phyloP scores from a whole-genome alignment of 2,113 vertebrate genomes.

The Cinclus mexicanus region DNA sequence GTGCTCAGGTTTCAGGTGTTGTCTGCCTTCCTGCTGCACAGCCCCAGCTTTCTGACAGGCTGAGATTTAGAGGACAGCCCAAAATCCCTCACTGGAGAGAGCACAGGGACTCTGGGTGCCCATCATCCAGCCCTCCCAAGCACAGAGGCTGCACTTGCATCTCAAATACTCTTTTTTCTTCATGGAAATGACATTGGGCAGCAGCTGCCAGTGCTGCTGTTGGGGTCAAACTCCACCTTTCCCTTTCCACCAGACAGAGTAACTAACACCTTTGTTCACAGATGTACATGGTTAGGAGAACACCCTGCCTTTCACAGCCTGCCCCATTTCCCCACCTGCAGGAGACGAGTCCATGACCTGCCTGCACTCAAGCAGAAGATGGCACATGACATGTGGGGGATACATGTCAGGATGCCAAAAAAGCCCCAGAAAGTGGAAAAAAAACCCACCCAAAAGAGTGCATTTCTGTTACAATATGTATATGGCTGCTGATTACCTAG shows the following conservation, averaged over 20 bases:
- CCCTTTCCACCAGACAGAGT: neutral
- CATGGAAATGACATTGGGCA: neutral
- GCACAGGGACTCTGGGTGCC: neutral
- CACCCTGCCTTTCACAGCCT: neutral
- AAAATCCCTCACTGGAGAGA: neutral
- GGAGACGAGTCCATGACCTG: neutral
- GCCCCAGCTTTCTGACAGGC: neutral
- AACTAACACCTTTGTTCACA: neutral
- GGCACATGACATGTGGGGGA: neutral
- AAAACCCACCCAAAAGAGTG: neutral
- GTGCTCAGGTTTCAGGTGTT: neutral
- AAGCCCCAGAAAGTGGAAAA: neutral
- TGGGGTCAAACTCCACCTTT: neutral
- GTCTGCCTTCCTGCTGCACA: neutral
- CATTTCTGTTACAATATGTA: neutral
- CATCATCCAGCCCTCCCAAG: neutral
- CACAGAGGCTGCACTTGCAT: neutral
- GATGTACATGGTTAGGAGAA: neutral
- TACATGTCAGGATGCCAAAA: neutral
- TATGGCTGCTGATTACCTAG: neutral
- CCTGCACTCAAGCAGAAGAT: neutral
- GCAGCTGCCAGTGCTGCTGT: neutral
- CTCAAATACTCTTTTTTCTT: neutral
- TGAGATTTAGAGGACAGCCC: neutral
- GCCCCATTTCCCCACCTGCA: neutral